Evolutionary conservation across 2,113 vertebrate species (phyloP), one percentile per base, ranked within the genome.

Genomic region (Reinhardtius hippoglossoides): DNA sequence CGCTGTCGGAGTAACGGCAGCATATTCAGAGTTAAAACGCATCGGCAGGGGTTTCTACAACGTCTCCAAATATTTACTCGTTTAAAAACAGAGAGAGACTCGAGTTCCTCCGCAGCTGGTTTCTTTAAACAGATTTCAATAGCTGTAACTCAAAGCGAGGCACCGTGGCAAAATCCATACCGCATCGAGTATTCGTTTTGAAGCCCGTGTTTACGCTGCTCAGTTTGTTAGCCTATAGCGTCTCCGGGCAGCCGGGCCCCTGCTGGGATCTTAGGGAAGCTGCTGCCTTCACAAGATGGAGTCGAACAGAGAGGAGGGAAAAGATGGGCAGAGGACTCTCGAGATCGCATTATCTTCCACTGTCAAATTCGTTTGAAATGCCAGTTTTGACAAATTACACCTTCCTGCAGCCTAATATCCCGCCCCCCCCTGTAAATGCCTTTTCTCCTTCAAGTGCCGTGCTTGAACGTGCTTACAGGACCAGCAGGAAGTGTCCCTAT

Each of bases 121-220:
- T 66, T 76, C 56, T 83, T 72, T 60, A 78, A 90, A 87, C 57
- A 62, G 55, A 67, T 80, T 78, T 87, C 70, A 65, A 4, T 67
- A 24, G 66, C 71, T 85, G 10, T 40, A 83, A 80, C 72, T 90
- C 77, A 89, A 81, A 85, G 82, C 77, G 6, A 63, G 48, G 64
- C 62, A 76, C 40, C 69, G 6, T n/a, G 63, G 74, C 73, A 74
- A 83, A 86, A 87, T 71, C 64, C 64, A 76, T 57, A 74, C 70
- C 61, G 65, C 85, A 83, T 88, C 5, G 18, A 72, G 66, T 66
- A 80, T 90, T 89, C 74, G 10, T 88, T 90, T 84, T 91, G 86
- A 93, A 89, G 90, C 62, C 56, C 24, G 20, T 88, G 81, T 92
- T 93, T 90, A 83, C 67, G 26, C 74, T 5, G 57, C 71, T 72